Evolutionary conservation across 2,888 invertebrate species (phyloP).

Genomic region (Hipparchia sbordonii): DNA sequence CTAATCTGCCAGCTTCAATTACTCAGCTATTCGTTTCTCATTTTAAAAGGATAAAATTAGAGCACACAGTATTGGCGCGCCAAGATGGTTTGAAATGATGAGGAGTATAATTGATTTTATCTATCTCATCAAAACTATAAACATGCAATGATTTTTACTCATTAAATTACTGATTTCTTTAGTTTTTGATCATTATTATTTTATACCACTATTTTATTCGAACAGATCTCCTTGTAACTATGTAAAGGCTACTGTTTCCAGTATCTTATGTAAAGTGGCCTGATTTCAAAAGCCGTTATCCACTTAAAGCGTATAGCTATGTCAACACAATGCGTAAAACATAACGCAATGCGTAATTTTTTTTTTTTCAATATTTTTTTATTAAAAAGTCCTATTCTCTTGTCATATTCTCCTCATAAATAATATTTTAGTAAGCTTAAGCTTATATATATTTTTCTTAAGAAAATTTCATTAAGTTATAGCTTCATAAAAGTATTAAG

Average conservation of each 20-base stretch:
- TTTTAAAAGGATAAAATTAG: too few relatives aligned
- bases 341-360: constrained; percentile 57
- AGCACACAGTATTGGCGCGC: too few relatives aligned
- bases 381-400: neutral
- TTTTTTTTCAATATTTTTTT: constrained; percentile 33
- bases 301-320: constrained; percentile 60
- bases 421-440: too few relatives aligned
- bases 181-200: neutral
- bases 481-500: too few relatives aligned
- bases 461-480: too few relatives aligned
- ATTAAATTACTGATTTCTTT: too few relatives aligned
- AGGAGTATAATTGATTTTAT: too few relatives aligned
- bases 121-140: too few relatives aligned
- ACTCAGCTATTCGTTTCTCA: neutral
- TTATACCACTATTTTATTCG: constrained; percentile 6
- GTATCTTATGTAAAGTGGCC: constrained; percentile 41
- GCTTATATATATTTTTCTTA: too few relatives aligned
- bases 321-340: constrained; percentile 52
- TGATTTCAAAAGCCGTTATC: constrained; percentile 54
- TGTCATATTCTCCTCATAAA: too few relatives aligned
- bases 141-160: too few relatives aligned
- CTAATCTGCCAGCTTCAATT: neutral
- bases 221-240: constrained; percentile 9
- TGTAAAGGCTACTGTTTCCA: constrained; percentile 22
- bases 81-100: too few relatives aligned